These are phyloP conservation scores for Hippocampus zosterae DNA, from an alignment of 2,113 vertebrate genomes.

Conservation along the genomic window DNA sequence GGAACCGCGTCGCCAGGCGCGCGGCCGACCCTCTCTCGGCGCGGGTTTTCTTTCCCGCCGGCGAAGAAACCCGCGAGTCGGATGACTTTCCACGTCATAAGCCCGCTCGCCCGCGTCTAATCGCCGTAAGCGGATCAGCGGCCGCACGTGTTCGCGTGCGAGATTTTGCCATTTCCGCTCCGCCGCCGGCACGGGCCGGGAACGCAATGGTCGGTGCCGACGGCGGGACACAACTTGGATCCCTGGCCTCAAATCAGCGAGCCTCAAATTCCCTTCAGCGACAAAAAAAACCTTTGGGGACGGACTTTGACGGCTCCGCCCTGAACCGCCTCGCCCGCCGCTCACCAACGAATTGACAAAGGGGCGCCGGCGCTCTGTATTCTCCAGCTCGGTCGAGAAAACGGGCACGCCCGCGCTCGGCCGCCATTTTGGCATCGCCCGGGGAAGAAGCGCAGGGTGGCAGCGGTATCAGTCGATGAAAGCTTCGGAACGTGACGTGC, in stretches of 20 bases:
- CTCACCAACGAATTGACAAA: too few relatives aligned
- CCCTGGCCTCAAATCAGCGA: conserved; percentile 15
- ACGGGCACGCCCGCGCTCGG: too few relatives aligned
- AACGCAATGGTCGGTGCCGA: conserved; percentile 26
- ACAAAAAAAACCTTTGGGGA: conserved; percentile 20
- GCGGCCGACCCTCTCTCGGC: not conserved
- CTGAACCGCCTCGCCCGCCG: too few relatives aligned
- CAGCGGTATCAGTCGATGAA: too few relatives aligned
- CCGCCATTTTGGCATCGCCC: not conserved
- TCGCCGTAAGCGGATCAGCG: conserved; percentile 55
- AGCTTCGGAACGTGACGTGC: conserved; percentile 40
- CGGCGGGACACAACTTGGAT: conserved; percentile 37
- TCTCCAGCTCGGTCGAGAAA: too few relatives aligned
- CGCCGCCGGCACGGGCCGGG: conserved; percentile 26
- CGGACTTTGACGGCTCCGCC: too few relatives aligned
- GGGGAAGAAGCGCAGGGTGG: not conserved
- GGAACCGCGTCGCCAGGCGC: not conserved
- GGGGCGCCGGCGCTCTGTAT: too few relatives aligned
- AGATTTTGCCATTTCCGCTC: conserved; percentile 13
- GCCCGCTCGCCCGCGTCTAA: conserved; percentile 48
- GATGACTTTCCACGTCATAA: conserved; percentile 30
- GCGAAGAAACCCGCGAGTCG: not conserved
- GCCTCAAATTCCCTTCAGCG: conserved; percentile 36
- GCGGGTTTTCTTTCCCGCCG: not conserved
- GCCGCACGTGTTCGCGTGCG: conserved; percentile 12